Evolutionary conservation across 2,113 vertebrate genomes (phyloP).

Genomic region (Vulpes lagopus): DNA sequence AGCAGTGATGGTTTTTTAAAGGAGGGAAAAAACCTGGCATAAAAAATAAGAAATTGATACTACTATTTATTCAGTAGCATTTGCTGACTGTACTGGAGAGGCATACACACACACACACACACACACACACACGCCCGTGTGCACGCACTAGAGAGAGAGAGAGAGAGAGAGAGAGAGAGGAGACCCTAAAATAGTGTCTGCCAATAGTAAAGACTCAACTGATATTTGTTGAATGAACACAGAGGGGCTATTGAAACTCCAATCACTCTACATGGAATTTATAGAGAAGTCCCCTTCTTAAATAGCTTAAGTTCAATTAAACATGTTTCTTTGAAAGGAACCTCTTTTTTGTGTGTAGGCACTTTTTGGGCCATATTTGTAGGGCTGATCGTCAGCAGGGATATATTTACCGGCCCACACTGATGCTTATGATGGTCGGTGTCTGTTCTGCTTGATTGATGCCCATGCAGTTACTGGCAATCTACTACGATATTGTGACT

Average conservation of each 20-base stretch:
- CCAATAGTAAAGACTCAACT: background rate
- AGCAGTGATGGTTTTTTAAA: background rate
- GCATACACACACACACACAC: background rate
- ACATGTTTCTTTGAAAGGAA: background rate
- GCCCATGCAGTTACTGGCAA: no score
- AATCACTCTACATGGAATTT: background rate
- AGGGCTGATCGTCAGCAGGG: background rate
- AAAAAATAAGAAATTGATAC: constrained; percentile 1
- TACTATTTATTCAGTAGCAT: background rate
- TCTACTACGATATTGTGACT: background rate
- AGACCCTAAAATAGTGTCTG: background rate
- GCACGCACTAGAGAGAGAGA: background rate
- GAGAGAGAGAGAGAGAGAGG: background rate
- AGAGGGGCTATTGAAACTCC: background rate
- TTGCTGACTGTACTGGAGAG: constrained; percentile 26
- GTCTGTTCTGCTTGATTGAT: background rate
- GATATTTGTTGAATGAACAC: background rate
- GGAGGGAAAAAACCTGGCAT: background rate
- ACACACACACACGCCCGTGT: background rate
- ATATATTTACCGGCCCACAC: background rate
- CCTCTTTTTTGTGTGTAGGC: background rate
- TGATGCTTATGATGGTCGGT: background rate
- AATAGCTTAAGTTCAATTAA: background rate
- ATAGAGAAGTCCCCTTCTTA: background rate
- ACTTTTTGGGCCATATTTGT: background rate